Conservation (phyloP, 2,797 vertebrate genomes). For the Caiman crocodilus region DNA sequence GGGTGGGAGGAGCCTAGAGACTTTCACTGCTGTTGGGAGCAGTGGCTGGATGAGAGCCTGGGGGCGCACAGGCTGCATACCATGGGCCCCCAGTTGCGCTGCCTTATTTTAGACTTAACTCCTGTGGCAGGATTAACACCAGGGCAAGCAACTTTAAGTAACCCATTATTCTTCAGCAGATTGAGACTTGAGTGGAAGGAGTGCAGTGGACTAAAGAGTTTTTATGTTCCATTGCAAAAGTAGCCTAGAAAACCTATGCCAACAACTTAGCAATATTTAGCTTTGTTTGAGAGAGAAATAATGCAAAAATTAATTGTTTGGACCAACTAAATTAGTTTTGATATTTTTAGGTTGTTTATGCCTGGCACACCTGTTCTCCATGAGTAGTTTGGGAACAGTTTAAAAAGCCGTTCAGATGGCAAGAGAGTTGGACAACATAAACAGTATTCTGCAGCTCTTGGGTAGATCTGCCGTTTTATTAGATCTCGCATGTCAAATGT, state of each 20-base stretch:
- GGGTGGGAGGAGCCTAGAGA: too few relatives aligned
- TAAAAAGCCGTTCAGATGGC: background rate
- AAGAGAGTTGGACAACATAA: background rate
- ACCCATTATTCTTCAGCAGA: rapidly evolving
- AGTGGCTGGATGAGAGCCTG: too few relatives aligned
- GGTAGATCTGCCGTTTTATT: background rate
- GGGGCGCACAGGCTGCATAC: too few relatives aligned
- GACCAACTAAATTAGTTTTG: background rate
- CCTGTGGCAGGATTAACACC: background rate
- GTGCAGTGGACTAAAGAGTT: background rate
- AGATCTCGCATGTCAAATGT: background rate
- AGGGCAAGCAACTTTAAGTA: background rate
- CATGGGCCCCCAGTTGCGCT: too few relatives aligned
- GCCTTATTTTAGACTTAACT: background rate
- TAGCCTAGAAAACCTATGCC: background rate
- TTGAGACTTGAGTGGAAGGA: too few relatives aligned
- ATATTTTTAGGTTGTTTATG: background rate
- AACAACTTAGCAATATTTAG: background rate
- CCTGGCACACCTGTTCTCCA: background rate
- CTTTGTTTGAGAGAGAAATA: background rate
- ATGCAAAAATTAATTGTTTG: background rate
- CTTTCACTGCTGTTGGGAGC: too few relatives aligned
- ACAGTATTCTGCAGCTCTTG: background rate
- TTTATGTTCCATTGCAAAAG: background rate
- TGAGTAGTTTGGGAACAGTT: background rate